Conservation (phyloP, 1,140 invertebrate species). For the Drosophila bocqueti region DNA sequence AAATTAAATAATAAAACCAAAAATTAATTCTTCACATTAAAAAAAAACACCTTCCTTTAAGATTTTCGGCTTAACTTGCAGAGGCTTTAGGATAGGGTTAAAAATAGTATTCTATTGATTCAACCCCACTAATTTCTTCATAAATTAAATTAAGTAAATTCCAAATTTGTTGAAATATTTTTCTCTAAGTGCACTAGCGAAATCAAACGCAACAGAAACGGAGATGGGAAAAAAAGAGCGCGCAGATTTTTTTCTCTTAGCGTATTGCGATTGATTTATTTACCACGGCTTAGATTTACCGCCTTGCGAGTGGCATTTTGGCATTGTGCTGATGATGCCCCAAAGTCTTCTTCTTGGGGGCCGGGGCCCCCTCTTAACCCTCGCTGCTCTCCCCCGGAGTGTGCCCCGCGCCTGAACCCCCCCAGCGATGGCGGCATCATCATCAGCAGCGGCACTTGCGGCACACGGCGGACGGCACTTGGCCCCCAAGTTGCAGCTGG, state of each 20-base stretch:
- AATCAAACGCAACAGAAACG: constrained; percentile 70
- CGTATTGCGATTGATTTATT: constrained; percentile 80
- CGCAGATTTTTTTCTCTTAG: constrained; percentile 48
- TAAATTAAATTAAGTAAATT: too few relatives aligned
- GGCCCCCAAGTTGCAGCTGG: constrained; percentile 11
- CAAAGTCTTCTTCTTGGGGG: constrained; percentile 36
- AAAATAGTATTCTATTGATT: not conserved
- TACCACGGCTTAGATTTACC: constrained; percentile 83
- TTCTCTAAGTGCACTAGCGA: constrained; percentile 23
- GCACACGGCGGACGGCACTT: constrained; percentile 33
- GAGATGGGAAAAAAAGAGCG: constrained; percentile 46
- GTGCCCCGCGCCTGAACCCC: constrained; percentile 21
- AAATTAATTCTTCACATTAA: not conserved
- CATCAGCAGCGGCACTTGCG: constrained; percentile 69
- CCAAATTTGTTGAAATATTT: not conserved
- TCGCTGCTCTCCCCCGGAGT: not conserved
- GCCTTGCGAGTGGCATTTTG: constrained; percentile 80
- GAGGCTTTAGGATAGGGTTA: too few relatives aligned
- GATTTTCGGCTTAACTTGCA: too few relatives aligned
- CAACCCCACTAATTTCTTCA: not conserved
- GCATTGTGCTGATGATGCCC: constrained; percentile 77
- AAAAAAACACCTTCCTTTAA: not conserved
- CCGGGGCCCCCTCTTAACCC: constrained; percentile 14
- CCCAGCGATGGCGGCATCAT: constrained; percentile 53
- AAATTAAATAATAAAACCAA: not conserved